Conservation (phyloP, 2,888 invertebrate species). For the Dendrolimus houi region DNA sequence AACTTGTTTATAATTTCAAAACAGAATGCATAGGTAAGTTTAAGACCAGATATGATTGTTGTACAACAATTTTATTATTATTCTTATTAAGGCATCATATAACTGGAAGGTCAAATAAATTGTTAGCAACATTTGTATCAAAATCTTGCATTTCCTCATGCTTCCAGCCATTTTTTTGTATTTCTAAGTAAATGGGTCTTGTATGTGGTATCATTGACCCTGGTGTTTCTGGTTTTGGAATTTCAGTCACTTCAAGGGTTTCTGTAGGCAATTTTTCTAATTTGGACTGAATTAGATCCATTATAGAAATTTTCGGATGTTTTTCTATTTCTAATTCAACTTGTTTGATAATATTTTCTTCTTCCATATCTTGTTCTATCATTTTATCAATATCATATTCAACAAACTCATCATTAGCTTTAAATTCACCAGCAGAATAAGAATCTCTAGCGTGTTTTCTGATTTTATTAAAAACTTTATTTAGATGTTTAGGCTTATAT, state of each 20-base stretch:
- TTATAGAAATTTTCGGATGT: not conserved
- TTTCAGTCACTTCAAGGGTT: not conserved
- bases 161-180: slow-evolving; percentile 36
- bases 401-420: not conserved
- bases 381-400: not conserved
- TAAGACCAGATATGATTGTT: too few species aligned
- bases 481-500: not conserved
- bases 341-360: slow-evolving; percentile 15
- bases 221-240: not conserved
- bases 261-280: not conserved
- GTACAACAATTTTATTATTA: too few species aligned
- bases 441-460: not conserved
- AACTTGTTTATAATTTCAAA: too few species aligned
- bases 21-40: too few species aligned
- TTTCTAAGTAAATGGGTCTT: slow-evolving; percentile 41
- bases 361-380: slow-evolving; percentile 10
- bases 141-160: slow-evolving; percentile 33
- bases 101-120: slow-evolving; percentile 22
- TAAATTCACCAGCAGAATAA: not conserved
- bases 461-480: not conserved
- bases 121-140: slow-evolving; percentile 28
- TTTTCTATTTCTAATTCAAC: slow-evolving; percentile 1
- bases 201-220: slow-evolving; percentile 34
- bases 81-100: too few species aligned
- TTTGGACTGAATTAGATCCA: not conserved